phyloP scores from a whole-genome alignment of 2,797 vertebrate genomes.

The Sarcoramphus papa region DNA sequence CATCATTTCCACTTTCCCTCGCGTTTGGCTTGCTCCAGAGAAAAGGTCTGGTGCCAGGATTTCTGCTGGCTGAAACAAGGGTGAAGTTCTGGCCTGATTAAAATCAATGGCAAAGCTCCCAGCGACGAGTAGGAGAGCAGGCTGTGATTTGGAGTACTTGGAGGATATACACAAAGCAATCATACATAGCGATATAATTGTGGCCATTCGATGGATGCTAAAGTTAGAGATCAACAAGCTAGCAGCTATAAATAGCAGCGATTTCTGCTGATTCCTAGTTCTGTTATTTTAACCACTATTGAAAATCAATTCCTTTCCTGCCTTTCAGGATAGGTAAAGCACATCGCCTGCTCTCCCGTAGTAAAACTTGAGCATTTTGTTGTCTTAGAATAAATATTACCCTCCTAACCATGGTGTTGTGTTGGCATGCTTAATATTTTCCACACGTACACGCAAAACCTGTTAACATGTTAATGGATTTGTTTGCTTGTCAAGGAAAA shows the following conservation, averaged over 20 bases:
- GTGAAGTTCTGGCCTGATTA: slow-evolving; percentile 31
- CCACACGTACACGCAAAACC: neutral
- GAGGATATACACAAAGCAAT: neutral
- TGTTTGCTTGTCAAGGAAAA: slow-evolving; percentile 49
- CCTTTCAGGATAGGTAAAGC: neutral
- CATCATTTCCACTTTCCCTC: neutral
- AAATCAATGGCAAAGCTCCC: slow-evolving; percentile 38
- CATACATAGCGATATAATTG: slow-evolving; percentile 7
- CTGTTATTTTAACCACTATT: neutral
- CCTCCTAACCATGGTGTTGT: neutral
- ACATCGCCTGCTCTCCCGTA: rapidly evolving
- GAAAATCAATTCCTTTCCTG: neutral
- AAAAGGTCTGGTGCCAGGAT: neutral
- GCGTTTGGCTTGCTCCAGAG: neutral
- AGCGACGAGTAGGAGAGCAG: neutral
- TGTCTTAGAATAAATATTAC: neutral
- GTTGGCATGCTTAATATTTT: neutral
- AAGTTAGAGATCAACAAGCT: slow-evolving; percentile 26
- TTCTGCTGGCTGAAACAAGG: slow-evolving; percentile 39
- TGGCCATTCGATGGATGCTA: neutral
- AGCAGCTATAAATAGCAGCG: neutral
- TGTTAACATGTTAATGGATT: slow-evolving; percentile 49
- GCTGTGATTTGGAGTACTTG: slow-evolving; percentile 24
- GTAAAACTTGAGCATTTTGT: neutral
- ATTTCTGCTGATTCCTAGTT: neutral